Conservation (phyloP, 2,113 vertebrate genomes). For the Microcebus lehilahytsara region DNA sequence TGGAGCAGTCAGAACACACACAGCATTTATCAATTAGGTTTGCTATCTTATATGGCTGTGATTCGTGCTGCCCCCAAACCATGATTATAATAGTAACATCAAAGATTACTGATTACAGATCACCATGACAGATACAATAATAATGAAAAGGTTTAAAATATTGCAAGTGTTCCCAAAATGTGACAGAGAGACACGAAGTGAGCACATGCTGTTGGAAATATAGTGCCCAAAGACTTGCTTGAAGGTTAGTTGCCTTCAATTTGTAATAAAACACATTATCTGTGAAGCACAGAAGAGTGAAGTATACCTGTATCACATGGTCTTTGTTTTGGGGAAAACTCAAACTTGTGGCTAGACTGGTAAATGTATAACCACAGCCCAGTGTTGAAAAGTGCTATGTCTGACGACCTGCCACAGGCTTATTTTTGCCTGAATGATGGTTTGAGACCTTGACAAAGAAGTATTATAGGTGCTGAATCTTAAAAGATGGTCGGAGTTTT, state of each 20-base stretch:
- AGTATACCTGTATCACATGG: neutral
- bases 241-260: neutral
- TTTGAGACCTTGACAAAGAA: neutral
- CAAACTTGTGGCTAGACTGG: neutral
- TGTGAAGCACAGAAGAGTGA: neutral
- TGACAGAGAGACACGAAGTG: neutral
- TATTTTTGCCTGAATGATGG: neutral
- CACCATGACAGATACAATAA: neutral
- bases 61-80: neutral
- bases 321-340: neutral
- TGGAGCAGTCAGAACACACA: neutral
- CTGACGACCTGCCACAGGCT: accelerated
- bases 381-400: neutral
- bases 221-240: neutral
- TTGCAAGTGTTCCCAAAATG: neutral
- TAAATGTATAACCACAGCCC: no score
- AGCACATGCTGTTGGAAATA: neutral
- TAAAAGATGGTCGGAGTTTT: neutral
- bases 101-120: neutral
- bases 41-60: neutral
- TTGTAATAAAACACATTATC: neutral
- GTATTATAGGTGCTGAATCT: neutral
- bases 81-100: neutral
- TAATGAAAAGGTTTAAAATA: neutral
- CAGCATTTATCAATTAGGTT: neutral